These are phyloP conservation scores for Neomorphus geoffroyi DNA, from an alignment of 2,797 vertebrate genomes.

Conservation along the genomic window DNA sequence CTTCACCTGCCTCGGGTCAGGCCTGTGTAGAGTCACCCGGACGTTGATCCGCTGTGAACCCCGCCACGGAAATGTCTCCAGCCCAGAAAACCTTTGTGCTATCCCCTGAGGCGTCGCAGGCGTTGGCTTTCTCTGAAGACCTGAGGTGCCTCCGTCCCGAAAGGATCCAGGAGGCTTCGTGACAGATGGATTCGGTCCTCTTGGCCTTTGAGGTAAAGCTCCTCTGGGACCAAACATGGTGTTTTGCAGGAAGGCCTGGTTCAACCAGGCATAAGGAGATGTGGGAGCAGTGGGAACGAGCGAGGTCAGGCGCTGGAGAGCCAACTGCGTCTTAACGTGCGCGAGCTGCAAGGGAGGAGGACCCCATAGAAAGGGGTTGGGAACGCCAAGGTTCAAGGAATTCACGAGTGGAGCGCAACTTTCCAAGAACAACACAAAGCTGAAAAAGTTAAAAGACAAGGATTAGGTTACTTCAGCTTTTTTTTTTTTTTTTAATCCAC, in stretches of 20 bases:
- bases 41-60: slow-evolving; percentile 75
- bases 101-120: slow-evolving; percentile 68
- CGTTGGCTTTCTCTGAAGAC: slow-evolving; percentile 73
- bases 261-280: slow-evolving; percentile 76
- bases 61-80: slow-evolving; percentile 69
- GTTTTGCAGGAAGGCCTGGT: slow-evolving; percentile 81
- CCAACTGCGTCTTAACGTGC: slow-evolving; percentile 84
- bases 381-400: slow-evolving; percentile 86
- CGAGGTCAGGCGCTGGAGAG: slow-evolving; percentile 80
- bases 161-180: slow-evolving; percentile 65
- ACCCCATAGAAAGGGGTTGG: slow-evolving; percentile 81
- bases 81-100: slow-evolving; percentile 66
- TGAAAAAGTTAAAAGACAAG: slow-evolving; percentile 92
- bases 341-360: slow-evolving; percentile 86
- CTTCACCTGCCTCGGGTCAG: slow-evolving; percentile 73
- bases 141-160: slow-evolving; percentile 70
- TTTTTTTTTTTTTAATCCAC: slow-evolving; percentile 57
- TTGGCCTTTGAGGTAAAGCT: slow-evolving; percentile 77
- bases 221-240: slow-evolving; percentile 86
- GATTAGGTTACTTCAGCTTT: slow-evolving; percentile 78
- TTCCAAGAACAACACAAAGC: slow-evolving; percentile 93
- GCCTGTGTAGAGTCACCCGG: slow-evolving; percentile 75
- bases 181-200: slow-evolving; percentile 72
- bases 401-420: slow-evolving; percentile 87
- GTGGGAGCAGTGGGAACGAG: slow-evolving; percentile 71